phyloP scores from a whole-genome alignment of 2,888 invertebrate genomes.

The Unio pictorum region DNA sequence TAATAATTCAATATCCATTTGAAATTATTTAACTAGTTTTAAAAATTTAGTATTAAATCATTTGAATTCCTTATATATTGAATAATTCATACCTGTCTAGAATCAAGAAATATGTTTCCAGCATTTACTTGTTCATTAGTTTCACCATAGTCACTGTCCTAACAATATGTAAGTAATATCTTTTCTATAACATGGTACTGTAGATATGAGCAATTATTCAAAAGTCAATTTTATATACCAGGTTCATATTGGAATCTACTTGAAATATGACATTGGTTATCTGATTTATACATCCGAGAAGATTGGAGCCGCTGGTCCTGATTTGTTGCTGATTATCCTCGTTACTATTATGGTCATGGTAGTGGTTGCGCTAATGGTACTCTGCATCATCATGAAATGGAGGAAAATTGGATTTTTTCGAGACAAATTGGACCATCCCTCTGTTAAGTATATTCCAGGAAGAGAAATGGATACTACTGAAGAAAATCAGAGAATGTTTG shows the following conservation, averaged over 20 bases:
- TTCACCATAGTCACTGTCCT: no score
- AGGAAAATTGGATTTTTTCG: conserved; percentile 46
- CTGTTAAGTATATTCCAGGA: conserved; percentile 13
- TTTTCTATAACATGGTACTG: no score
- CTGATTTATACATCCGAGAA: conserved; percentile 37
- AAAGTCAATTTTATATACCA: conserved; percentile 21
- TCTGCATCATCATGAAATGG: conserved; percentile 52
- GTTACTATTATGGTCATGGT: conserved; percentile 43
- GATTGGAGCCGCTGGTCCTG: conserved; percentile 12
- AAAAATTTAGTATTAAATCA: no score
- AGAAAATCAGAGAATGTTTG: conserved; percentile 18
- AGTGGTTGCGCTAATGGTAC: conserved; percentile 35
- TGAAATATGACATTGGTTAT: conserved; percentile 49
- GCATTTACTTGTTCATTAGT: no score
- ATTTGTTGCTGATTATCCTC: conserved; percentile 37
- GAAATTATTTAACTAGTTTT: no score
- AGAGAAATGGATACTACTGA: conserved; percentile 9
- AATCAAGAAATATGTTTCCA: no score
- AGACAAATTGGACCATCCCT: conserved; percentile 8
- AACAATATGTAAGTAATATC: no score
- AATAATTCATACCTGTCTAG: no score
- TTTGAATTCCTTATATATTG: no score
- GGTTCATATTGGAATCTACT: conserved; percentile 54
- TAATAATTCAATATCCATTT: no score
- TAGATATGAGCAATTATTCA: not conserved